Base-by-base conservation (phyloP, 2,888 invertebrate species). In the Drosophila mercatorum region DNA sequence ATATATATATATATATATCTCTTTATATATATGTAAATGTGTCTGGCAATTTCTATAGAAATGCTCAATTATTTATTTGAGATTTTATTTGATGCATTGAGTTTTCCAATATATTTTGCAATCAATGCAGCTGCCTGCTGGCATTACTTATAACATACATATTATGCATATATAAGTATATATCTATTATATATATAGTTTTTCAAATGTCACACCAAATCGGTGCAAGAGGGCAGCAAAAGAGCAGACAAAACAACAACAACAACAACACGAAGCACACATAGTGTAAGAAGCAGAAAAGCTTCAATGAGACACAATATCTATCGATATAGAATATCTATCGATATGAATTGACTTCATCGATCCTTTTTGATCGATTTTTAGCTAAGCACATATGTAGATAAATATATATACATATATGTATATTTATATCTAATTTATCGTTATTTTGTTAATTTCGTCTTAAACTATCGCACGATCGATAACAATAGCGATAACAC, bases 361-460 rank as follows among this genome's bases (percentile, higher is more conserved):
- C 28, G 67, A 67, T 67, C 67, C 17, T 17, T 8, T 40, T 62
- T 10, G 40, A 12, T 22, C 40, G 40, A 43, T 43, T 43, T 43
- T 8, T 43, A 46, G 26, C 22, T 26, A 11, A 11, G 26, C 22
- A 22, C 22, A 22, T 40, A 40, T n/a, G 7, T 40, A n/a, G 6
- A 46, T 28, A 49, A n/a, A 10, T n/a, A 49, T 49, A n/a, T 49
- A 14, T 11, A 10, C 17, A 28, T 1, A 31, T 5, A 31, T 5
- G 6, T 5, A 31, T 7, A 7, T 34, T 6, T 7, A 28, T 40
- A 17, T n/a, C 1, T 43, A 3, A 2, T 68, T 68, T 69, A 53
- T 59, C 49, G 43, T 69, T 78, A 52, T 53, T 56, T 62, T 58
- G 59, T 41, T 63, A 34, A 59, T 47, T 55, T 66, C 40, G 34